A percentile compares a stretch with the other conserved stretches of the same genome.
Evolutionary conservation across 2,888 invertebrate species (phyloP).

Genomic region (Ennomos fuscantarius): DNA sequence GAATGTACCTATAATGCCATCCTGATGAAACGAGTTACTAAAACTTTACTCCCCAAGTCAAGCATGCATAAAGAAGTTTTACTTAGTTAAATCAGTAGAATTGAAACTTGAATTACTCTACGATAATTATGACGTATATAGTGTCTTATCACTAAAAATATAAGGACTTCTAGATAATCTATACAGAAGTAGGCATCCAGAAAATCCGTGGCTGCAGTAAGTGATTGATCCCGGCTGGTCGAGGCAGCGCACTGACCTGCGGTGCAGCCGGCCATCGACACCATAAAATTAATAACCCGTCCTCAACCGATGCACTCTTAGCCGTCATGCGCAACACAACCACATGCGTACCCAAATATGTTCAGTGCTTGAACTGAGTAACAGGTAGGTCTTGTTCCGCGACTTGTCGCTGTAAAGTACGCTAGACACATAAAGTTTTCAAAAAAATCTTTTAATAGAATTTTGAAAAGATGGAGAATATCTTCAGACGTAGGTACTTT

Average conservation of each 20-base stretch:
- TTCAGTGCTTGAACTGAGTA: not conserved
- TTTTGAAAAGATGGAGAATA: no score
- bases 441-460: no score
- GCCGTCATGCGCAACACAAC: conserved; percentile 51
- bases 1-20: conserved; percentile 31
- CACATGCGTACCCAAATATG: conserved; percentile 17
- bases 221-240: conserved; percentile 72
- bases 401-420: not conserved
- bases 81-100: no score
- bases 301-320: conserved; percentile 77
- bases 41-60: no score
- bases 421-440: not conserved
- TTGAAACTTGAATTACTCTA: no score
- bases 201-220: conserved; percentile 40
- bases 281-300: conserved; percentile 85
- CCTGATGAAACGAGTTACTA: conserved; percentile 18
- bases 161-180: no score
- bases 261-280: conserved; percentile 84
- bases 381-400: not conserved
- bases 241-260: conserved; percentile 74
- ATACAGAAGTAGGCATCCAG: conserved; percentile 12
- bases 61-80: no score
- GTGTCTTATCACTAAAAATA: no score
- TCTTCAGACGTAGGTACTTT: no score
- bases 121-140: no score